Evolutionary conservation across 1,140 invertebrate genomes (phyloP).

Genomic region (Drosophila rufa): DNA sequence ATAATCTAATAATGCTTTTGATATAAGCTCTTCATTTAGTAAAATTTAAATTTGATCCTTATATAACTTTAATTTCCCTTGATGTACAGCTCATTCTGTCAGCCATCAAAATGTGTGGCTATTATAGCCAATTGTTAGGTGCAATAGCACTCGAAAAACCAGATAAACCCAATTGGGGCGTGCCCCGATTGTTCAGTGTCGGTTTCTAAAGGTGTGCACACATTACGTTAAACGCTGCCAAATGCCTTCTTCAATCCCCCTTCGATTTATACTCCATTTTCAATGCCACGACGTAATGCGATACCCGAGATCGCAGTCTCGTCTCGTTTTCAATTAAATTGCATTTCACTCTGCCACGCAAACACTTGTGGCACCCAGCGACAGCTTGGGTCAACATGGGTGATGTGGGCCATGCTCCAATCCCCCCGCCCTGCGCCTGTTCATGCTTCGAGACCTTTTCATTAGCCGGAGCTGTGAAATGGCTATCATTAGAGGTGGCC

Average conservation of each 20-base stretch:
- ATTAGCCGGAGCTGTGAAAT: slow-evolving; percentile 39
- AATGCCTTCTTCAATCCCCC: slow-evolving; percentile 21
- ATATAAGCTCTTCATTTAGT: no score
- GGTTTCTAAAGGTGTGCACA: slow-evolving; percentile 22
- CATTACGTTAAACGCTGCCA: slow-evolving; percentile 21
- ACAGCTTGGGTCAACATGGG: slow-evolving; percentile 38
- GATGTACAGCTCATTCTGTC: background rate
- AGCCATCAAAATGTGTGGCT: background rate
- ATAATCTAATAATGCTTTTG: background rate
- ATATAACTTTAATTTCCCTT: background rate
- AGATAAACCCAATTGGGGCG: slow-evolving; percentile 33
- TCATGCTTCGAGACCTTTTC: slow-evolving; percentile 43
- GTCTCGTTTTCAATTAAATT: slow-evolving; percentile 66
- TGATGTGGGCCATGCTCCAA: slow-evolving; percentile 4
- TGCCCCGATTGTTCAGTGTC: slow-evolving; percentile 13
- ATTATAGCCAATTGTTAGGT: background rate
- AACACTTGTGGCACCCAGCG: slow-evolving; percentile 48
- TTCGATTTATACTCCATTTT: slow-evolving; percentile 36
- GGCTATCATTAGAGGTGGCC: slow-evolving; percentile 50
- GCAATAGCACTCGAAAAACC: slow-evolving; percentile 10
- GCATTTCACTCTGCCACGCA: slow-evolving; percentile 52
- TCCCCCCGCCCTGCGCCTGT: background rate
- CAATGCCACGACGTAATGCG: slow-evolving; percentile 56
- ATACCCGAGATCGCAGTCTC: slow-evolving; percentile 45
- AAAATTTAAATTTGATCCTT: background rate